Evolutionary conservation across 1,140 invertebrate genomes (phyloP).

Genomic region (Eriocheir sinensis): DNA sequence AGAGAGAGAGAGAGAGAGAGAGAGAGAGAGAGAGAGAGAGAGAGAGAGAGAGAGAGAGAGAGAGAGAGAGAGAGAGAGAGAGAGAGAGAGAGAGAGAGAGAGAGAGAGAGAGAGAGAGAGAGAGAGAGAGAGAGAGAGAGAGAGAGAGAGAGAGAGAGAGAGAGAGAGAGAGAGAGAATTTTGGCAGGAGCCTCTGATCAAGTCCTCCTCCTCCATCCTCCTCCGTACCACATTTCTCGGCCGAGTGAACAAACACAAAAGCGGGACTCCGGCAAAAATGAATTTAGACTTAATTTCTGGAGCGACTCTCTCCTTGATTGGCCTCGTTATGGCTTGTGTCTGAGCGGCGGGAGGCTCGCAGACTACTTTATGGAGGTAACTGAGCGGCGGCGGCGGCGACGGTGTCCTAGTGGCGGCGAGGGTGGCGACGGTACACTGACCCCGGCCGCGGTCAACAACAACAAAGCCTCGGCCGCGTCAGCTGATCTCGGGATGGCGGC

Average conservation of each 20-base stretch:
- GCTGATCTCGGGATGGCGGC: no score
- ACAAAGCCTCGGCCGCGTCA: no score
- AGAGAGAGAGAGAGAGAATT: neutral
- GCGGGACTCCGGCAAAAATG: neutral
- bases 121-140: neutral
- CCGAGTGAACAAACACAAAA: neutral
- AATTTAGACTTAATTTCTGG: neutral
- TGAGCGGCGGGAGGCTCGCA: no score
- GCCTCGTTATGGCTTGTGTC: no score
- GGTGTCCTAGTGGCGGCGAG: no score
- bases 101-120: neutral
- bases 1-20: no score
- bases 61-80: neutral
- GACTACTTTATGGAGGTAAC: no score
- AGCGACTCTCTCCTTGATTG: neutral
- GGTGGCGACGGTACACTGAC: no score
- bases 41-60: neutral
- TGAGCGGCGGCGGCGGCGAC: no score
- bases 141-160: neutral
- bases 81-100: conserved; percentile 40
- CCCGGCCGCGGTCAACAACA: no score
- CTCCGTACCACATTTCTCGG: no score
- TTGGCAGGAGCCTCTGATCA: neutral
- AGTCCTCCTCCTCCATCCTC: no score
- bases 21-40: neutral